Percentiles rank a stretch among this genome's conserved stretches.
phyloP scores from a whole-genome alignment of 64 coral and sea anemone genomes.

The Orbicella faveolata region DNA sequence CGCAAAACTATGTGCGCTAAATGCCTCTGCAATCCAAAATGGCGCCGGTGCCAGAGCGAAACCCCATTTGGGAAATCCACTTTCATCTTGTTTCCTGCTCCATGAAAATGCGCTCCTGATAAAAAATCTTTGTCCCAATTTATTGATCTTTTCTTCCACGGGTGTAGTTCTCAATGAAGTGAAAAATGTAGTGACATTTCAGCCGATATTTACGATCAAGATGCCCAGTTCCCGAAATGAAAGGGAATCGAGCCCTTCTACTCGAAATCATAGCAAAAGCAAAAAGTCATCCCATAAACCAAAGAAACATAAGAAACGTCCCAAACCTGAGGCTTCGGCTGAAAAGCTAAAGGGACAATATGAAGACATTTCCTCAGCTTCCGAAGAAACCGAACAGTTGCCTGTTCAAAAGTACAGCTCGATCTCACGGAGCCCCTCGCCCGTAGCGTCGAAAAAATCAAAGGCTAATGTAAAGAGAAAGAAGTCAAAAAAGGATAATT shows the following conservation, averaged over 20 bases:
- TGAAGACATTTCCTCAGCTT: constrained; percentile 99
- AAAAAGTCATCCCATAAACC: constrained; percentile 97
- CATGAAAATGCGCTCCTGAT: constrained; percentile 72
- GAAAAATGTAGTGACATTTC: constrained; percentile 74
- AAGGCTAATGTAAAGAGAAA: constrained; percentile 89
- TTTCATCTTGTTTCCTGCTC: constrained; percentile 76
- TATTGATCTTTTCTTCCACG: constrained; percentile 66
- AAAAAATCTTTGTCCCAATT: constrained; percentile 63
- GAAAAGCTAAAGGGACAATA: constrained; percentile 94
- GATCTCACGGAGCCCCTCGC: constrained; percentile 80
- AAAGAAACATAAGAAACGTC: constrained; percentile 91
- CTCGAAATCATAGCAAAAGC: constrained; percentile 94
- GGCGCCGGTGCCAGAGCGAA: constrained; percentile 62
- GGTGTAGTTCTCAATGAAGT: constrained; percentile 70
- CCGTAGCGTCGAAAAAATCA: constrained; percentile 78
- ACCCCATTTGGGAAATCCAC: constrained; percentile 66
- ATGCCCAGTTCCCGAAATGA: constrained; percentile 96
- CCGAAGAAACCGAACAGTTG: constrained; percentile 79
- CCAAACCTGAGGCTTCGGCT: constrained; percentile 77
- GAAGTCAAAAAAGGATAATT: constrained; percentile 88
- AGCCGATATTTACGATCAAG: constrained; percentile 61
- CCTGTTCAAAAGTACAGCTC: constrained; percentile 84
- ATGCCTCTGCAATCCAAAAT: constrained; percentile 76
- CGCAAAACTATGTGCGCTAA: constrained; percentile 1
- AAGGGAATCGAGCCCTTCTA: constrained; percentile 76